Base-by-base conservation (phyloP, 2,113 vertebrate genomes). In the Myrmophylax atrothorax region DNA sequence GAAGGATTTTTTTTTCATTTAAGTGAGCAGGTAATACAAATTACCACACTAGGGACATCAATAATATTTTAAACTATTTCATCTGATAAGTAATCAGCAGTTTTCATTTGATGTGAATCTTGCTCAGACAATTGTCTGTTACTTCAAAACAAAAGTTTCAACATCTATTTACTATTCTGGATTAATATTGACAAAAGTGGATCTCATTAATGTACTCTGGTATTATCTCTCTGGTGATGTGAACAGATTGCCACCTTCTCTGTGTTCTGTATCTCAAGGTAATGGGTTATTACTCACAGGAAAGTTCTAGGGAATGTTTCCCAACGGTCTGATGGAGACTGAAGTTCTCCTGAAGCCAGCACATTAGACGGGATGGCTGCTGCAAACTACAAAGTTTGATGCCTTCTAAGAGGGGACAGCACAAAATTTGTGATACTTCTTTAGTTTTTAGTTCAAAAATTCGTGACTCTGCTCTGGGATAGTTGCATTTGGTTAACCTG, bases 341-440 rank as follows among this genome's bases (percentile, higher is more conserved):
- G 7, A 29, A 63, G 18, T 38, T 72, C 33, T 60, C 29, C 49
- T 52, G 31, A 77, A 55, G 8, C 9, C 2, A 0, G 9, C 12
- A 12, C 5, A 11, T 87, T 73, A 52, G 12, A 35, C 12, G 47
- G 53, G 23, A 69, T 1, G 2, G 35, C 6, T 24, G 12, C 31
- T 74, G 16, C 37, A 80, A 55, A 68, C 25, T 63, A 23, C 24
- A 38, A 20, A 22, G 24, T 66, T 87, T 28, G 6, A 15, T 87
- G 31, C 3, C 17, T 69, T 84, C 50, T 62, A 56, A 66, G 23
- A 66, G 10, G 13, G 28, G 0, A 2, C 1, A 1, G 9, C 16
- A 44, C 35, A 31, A 74, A 73, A 70, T 42, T 28, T 37, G 35
- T 59, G 12, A 37, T 40, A 19, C 1, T 68, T 75, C 31, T 75